Evolutionary conservation across 2,888 invertebrate species (phyloP), one percentile per base, ranked within the genome.

Genomic region (Lasioglossum villosulum): DNA sequence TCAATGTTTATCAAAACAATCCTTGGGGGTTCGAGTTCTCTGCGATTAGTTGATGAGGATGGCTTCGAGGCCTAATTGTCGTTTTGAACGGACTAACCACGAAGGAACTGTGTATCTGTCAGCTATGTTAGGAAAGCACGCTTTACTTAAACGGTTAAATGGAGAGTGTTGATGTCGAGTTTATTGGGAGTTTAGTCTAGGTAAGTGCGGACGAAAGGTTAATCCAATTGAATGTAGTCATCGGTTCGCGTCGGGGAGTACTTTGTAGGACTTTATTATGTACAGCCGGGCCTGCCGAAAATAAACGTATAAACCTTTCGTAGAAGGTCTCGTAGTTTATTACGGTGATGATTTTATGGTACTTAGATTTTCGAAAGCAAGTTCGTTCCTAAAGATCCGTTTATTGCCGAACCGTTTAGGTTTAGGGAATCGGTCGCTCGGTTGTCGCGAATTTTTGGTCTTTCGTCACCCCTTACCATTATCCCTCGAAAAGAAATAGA

Each of bases 311-410:
- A 80, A 90, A 80, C 71, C 87, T 89, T 90, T 89, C 90, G 77
- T 73, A 78, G 82, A 86, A 89, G 39, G 70, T 19, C 78, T 74
- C 80, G 79, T 56, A 80, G 87, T 91, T 91, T 91, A 91, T 91
- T 89, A 85, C 89, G 82, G 89, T 91, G 83, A 91, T 91, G 88
- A 91, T 90, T 89, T 89, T 89, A 91, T 78, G 87, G 75, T 78
- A 4, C 37, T 37, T 37, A 63, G 72, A 80, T 84, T 86, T 66
- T 34, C 19, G 30, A 74, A 80, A 76, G 79, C 66, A 27, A 27
- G 68, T 23, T 74, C 39, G 27, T 83, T 80, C 79, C 75, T 42
- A 72, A 82, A 75, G 52, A 82, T 75, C 34, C 45, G 72, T 86
- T 89, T 89, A 90, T 89, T 90, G 78, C 83, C 30, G 42, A 14